Base-by-base conservation (phyloP, 1,140 invertebrate species). In the Papilio machaon region DNA sequence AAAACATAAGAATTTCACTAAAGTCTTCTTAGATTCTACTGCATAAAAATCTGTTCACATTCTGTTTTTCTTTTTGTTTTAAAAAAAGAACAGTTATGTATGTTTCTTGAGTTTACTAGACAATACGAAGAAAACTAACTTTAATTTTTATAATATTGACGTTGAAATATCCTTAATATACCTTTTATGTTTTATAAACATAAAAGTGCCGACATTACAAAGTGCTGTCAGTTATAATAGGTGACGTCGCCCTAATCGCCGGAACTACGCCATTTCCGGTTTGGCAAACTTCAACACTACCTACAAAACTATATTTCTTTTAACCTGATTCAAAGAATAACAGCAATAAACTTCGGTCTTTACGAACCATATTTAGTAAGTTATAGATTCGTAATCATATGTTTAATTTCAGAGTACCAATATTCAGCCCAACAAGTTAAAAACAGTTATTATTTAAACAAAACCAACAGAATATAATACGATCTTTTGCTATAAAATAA, bases 251-350 rank as follows among this genome's bases (percentile, higher is more conserved):
- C 70, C 70, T 46, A 73, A 73, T 73, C 15, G 70, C 70, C 70
- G 70, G 70, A 73, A 73, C 70, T 43, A 23, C 30, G 35, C 35
- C 70, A 73, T 73, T 73, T 43, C 70, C 70, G 70, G 70, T 73
- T 73, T 73, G 70, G 70, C 70, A 73, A 43, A 73, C 19, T 23
- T 52, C 49, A 52, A 64, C 60, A 13, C 60, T 30, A 30, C 6
- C 60, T 64, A 64, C 60, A 30, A n/a, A 30, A 3, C 13, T 23
- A 30, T 35, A 13, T 64, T 64, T 64, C 60, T 64, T 11, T 64
- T 64, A 10, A 3, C 60, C 23, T 11, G 30, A 35, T 64, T 58
- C 54, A 30, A 10, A 30, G 60, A 64, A 64, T 30, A 13, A 64
- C 60, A 64, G 11, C 60, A 64, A 64, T 64, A 23, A 64, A 64